phyloP scores from a whole-genome alignment of 1,140 invertebrate genomes.

The Limonius californicus region DNA sequence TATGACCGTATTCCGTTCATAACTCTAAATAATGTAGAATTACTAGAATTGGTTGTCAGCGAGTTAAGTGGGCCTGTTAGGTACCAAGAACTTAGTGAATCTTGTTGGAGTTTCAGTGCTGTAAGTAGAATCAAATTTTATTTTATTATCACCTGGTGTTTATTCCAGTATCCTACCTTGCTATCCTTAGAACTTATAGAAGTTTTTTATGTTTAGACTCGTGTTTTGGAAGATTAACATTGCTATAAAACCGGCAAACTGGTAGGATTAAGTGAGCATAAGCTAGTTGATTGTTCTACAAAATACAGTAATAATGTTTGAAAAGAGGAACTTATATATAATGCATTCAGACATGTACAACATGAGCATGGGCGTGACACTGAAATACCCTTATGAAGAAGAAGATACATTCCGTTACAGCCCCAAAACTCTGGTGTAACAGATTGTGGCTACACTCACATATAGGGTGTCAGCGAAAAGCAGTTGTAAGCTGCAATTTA shows the following conservation, averaged over 20 bases:
- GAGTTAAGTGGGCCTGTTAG: constrained; percentile 78
- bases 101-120: constrained; percentile 91
- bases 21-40: constrained; percentile 57
- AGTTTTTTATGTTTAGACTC: too few species aligned
- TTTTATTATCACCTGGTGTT: constrained; percentile 19
- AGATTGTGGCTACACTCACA: constrained; percentile 80
- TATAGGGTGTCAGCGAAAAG: constrained; percentile 71
- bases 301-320: constrained; percentile 94
- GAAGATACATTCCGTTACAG: constrained; percentile 58
- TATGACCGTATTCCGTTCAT: constrained; percentile 64
- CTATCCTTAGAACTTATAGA: too few species aligned
- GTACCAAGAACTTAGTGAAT: constrained; percentile 91
- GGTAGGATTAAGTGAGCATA: constrained; percentile 94
- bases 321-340: constrained; percentile 92
- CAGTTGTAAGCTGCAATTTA: constrained; percentile 76
- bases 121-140: constrained; percentile 57
- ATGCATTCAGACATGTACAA: constrained; percentile 88
- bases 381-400: constrained; percentile 88
- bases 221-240: constrained; percentile 92
- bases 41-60: constrained; percentile 81
- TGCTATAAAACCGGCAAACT: constrained; percentile 80
- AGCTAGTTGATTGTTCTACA: constrained; percentile 90
- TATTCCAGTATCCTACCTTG: too few species aligned
- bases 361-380: constrained; percentile 88
- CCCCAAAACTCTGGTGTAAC: constrained; percentile 67